phyloP scores from a whole-genome alignment of 2,888 invertebrate genomes.

The Melanostoma mellinum region DNA sequence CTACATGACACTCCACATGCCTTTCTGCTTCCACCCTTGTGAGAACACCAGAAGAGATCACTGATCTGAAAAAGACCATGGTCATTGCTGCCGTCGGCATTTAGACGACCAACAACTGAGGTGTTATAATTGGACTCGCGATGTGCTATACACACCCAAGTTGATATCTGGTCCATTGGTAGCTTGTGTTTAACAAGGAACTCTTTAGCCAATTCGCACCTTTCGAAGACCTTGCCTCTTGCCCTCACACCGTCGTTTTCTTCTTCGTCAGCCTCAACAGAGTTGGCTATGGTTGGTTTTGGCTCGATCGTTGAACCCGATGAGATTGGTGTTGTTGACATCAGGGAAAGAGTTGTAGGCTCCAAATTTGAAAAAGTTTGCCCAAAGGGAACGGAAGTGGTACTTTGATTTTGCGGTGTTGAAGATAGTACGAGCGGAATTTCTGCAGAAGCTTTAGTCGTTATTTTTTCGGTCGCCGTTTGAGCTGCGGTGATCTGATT shows the following conservation, averaged over 20 bases:
- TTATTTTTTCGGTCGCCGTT: no score
- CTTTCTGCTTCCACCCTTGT: slow-evolving; percentile 83
- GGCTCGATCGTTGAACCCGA: not conserved
- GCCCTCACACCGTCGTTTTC: not conserved
- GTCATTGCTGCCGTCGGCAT: slow-evolving; percentile 84
- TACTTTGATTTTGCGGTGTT: no score
- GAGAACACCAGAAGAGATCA: slow-evolving; percentile 87
- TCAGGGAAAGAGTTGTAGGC: slow-evolving; percentile 69
- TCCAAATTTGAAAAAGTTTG: no score
- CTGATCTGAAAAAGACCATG: slow-evolving; percentile 90
- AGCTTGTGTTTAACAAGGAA: slow-evolving; percentile 84
- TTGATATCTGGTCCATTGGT: slow-evolving; percentile 83
- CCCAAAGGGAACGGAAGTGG: no score
- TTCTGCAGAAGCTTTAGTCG: no score
- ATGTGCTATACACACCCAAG: slow-evolving; percentile 88
- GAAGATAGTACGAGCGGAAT: no score
- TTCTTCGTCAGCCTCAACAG: slow-evolving; percentile 48
- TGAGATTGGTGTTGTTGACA: no score
- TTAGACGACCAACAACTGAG: slow-evolving; percentile 83
- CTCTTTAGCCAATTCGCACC: slow-evolving; percentile 88
- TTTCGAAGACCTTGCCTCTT: slow-evolving; percentile 83
- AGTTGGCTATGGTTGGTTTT: slow-evolving; percentile 46
- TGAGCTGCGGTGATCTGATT: no score
- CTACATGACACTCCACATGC: slow-evolving; percentile 86
- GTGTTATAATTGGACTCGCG: slow-evolving; percentile 87